Conservation (phyloP, 2,113 vertebrate species). For the Laticauda laticaudata region DNA sequence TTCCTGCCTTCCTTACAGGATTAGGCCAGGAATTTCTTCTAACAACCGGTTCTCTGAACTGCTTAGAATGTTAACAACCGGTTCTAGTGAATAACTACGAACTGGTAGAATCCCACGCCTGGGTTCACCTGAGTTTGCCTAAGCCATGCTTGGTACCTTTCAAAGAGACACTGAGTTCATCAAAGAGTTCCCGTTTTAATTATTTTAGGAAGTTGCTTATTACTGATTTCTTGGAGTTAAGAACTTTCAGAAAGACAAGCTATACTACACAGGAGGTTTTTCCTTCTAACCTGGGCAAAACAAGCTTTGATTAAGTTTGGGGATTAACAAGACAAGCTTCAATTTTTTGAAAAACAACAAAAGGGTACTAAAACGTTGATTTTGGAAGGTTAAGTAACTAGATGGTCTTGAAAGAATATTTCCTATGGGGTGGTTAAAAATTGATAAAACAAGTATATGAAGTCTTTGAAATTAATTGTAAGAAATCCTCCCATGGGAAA, state of each 20-base stretch:
- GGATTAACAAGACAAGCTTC: neutral
- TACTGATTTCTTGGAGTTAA: neutral
- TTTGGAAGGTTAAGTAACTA: neutral
- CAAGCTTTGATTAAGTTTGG: neutral
- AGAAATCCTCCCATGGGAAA: neutral
- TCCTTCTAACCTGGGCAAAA: neutral
- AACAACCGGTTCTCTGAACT: no score
- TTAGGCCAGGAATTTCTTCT: no score
- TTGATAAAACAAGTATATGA: neutral
- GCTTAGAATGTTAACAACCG: no score
- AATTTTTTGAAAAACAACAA: neutral
- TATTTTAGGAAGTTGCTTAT: neutral
- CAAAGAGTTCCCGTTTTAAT: no score
- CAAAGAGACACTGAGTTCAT: neutral
- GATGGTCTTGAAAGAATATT: neutral
- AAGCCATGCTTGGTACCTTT: neutral
- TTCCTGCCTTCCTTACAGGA: no score
- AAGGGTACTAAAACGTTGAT: neutral
- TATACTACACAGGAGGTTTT: neutral
- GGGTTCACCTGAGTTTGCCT: neutral
- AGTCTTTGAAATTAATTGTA: neutral
- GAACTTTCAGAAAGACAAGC: neutral
- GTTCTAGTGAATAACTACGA: no score
- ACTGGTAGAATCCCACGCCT: no score
- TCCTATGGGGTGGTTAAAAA: neutral